Base-by-base conservation (phyloP, 2,888 invertebrate species). In the Trichogramma evanescens region DNA sequence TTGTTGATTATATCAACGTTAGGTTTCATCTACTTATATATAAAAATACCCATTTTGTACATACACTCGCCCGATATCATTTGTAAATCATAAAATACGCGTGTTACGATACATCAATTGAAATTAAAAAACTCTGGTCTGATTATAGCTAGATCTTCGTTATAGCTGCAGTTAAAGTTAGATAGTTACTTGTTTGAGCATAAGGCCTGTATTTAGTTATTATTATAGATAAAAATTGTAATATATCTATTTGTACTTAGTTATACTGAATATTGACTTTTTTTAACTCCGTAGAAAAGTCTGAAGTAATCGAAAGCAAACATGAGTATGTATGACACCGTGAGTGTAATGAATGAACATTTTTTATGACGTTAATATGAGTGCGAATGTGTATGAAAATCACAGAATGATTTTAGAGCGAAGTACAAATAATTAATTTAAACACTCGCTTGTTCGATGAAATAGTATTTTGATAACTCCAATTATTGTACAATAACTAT, bases 401-500 rank as follows among this genome's bases (percentile, higher is more conserved):
- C 54, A 38, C 8, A 50, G 53, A 58, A 5, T 39, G 45, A 53
- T 60, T 63, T 56, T 58, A 56, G 44, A 59, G 51, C 50, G 43
- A 63, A 52, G 59, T 61, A 57, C 58, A 61, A 63, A 61, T 56
- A 42, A 51, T 8, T 26, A 44, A 52, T 58, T 26, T 50, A 40
- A 45, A 42, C 58, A 63, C 53, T 59, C 61, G 54, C 56, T 57
- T 46, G 58, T 56, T 63, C 48, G 56, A 61, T 61, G 38, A 55
- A 56, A 54, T 57, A 57, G 61, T 59, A 63, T 63, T 63, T 57
- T 54, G 50, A 43, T 61, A 59, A 57, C 50, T 26, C 26, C 26
- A 26, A 26, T 26, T 26, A 26, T 26, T 26, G 26, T 26, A 26
- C 26, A 26, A 26, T 26, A 26, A 26, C 26, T 26, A 2, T 26